Evolutionary conservation across 1,140 invertebrate genomes (phyloP).

Genomic region (Penaeus indicus): DNA sequence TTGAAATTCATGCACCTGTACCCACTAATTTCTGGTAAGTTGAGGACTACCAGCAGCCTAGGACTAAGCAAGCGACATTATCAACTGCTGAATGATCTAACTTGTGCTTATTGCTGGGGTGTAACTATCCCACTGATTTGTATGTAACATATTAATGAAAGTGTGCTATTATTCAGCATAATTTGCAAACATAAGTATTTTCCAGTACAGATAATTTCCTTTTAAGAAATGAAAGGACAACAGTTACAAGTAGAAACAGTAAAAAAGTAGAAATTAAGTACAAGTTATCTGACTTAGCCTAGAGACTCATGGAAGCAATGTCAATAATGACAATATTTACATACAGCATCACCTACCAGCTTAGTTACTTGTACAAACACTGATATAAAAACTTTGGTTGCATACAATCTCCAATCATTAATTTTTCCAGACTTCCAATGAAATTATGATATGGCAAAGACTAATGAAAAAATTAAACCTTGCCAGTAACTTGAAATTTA

Average conservation of each 20-base stretch:
- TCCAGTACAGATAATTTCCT: not conserved
- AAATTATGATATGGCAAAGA: slow-evolving; percentile 9
- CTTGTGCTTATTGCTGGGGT: slow-evolving; percentile 44
- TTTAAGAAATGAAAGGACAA: slow-evolving; percentile 24
- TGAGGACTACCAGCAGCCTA: slow-evolving; percentile 41
- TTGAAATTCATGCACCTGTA: slow-evolving; percentile 16
- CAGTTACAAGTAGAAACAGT: slow-evolving; percentile 54
- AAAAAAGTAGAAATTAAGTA: slow-evolving; percentile 61
- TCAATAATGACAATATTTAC: slow-evolving; percentile 44
- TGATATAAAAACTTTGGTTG: slow-evolving; percentile 56
- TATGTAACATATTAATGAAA: slow-evolving; percentile 45
- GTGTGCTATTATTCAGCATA: slow-evolving; percentile 38
- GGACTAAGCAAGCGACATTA: slow-evolving; percentile 41
- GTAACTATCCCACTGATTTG: slow-evolving; percentile 43
- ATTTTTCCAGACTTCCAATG: not conserved
- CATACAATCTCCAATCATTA: slow-evolving; percentile 19
- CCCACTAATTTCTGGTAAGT: not conserved
- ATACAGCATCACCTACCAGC: slow-evolving; percentile 31
- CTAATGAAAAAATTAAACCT: too few species aligned
- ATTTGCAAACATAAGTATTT: slow-evolving; percentile 9
- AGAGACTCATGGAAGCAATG: slow-evolving; percentile 57
- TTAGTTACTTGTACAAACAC: slow-evolving; percentile 46
- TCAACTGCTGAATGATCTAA: slow-evolving; percentile 39
- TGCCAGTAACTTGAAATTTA: too few species aligned
- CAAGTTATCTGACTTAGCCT: slow-evolving; percentile 56